Conservation (phyloP, 2,113 vertebrate genomes). For the Muntiacus reevesi region DNA sequence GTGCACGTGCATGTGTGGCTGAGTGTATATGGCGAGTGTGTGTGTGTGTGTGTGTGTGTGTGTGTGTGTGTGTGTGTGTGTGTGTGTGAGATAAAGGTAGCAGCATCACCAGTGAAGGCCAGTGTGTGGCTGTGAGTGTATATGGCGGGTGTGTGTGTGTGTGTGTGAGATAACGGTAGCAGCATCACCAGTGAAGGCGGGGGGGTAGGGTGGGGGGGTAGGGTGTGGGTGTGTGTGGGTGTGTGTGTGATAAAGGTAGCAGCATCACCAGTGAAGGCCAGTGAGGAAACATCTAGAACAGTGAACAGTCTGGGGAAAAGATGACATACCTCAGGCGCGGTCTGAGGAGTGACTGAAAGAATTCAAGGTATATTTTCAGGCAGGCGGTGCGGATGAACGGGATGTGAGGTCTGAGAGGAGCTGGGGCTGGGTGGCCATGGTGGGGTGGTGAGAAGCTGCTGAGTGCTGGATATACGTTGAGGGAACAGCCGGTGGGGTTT, state of each 20-base stretch:
- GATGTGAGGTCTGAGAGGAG: not conserved
- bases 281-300: not conserved
- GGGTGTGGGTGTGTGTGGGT: too few relatives aligned
- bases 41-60: not conserved
- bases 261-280: not conserved
- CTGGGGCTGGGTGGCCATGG: not conserved
- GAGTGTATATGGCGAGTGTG: too few relatives aligned
- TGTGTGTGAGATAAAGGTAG: not conserved
- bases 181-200: too few relatives aligned
- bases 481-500: not conserved
- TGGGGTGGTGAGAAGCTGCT: not conserved
- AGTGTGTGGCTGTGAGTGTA: not conserved
- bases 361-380: not conserved
- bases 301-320: not conserved
- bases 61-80: too few relatives aligned
- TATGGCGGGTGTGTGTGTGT: too few relatives aligned
- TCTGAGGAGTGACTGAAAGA: not conserved
- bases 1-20: accelerated
- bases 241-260: not conserved
- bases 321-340: not conserved
- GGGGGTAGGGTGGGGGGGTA: too few relatives aligned
- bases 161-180: too few relatives aligned
- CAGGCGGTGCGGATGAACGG: not conserved
- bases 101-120: not conserved
- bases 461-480: not conserved